These are phyloP conservation scores for Pharmacophagus antenor DNA, from an alignment of 2,888 invertebrate genomes.

Conservation along the genomic window DNA sequence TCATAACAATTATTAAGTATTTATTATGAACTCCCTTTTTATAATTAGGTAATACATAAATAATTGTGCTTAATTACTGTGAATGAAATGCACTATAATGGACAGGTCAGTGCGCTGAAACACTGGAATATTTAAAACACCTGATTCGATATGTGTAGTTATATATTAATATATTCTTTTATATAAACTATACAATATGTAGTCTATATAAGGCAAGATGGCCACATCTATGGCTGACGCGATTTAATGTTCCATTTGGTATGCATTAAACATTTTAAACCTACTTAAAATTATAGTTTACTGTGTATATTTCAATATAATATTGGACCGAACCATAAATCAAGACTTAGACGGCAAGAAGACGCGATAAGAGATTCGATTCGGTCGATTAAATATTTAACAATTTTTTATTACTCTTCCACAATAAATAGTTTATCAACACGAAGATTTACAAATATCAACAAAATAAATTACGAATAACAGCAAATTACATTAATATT, in stretches of 20 bases:
- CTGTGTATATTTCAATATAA: conserved; percentile 68
- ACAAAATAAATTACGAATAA: conserved; percentile 82
- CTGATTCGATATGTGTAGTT: conserved; percentile 51
- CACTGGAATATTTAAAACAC: conserved; percentile 45
- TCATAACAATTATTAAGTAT: conserved; percentile 75
- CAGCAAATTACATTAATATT: conserved; percentile 76
- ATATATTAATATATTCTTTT: conserved; percentile 43
- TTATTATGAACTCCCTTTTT: conserved; percentile 69
- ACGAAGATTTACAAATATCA: conserved; percentile 81
- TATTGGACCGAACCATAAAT: conserved; percentile 63
- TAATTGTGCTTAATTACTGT: conserved; percentile 75
- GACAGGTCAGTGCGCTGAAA: conserved; percentile 57
- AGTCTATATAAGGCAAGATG: conserved; percentile 71
- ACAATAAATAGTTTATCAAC: conserved; percentile 81
- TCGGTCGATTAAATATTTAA: conserved; percentile 74
- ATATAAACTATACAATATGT: conserved; percentile 46
- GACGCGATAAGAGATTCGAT: conserved; percentile 54
- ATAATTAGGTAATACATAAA: conserved; percentile 63
- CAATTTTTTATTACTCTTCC: conserved; percentile 74
- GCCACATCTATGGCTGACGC: conserved; percentile 73
- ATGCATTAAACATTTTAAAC: conserved; percentile 58
- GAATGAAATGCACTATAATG: conserved; percentile 77
- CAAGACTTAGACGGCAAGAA: conserved; percentile 44
- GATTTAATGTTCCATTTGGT: conserved; percentile 59
- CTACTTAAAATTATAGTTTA: conserved; percentile 62